These are phyloP conservation scores for Ariopsis seemanni DNA, from an alignment of 2,113 vertebrate species.

Conservation along the genomic window DNA sequence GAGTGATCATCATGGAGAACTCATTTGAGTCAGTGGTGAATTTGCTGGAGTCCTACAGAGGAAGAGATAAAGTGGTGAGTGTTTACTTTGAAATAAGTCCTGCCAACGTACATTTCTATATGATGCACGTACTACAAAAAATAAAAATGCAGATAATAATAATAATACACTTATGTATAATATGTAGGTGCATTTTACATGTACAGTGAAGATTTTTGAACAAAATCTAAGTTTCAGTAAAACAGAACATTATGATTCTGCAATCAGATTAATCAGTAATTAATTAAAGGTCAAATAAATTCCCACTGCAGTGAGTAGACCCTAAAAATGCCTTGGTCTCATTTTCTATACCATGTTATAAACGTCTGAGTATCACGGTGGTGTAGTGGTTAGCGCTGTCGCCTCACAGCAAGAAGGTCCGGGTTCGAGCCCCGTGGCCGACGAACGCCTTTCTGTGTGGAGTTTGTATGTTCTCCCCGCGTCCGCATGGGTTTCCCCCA, in stretches of 20 bases:
- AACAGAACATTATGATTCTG: not conserved
- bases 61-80: slow-evolving; percentile 89
- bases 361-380: too few relatives aligned
- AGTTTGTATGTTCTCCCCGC: too few relatives aligned
- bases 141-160: not conserved
- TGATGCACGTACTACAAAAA: not conserved
- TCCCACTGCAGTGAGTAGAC: too few relatives aligned
- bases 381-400: too few relatives aligned
- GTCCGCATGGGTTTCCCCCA: too few relatives aligned
- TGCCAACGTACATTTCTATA: not conserved
- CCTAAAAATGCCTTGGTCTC: too few relatives aligned
- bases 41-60: slow-evolving; percentile 83
- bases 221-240: not conserved
- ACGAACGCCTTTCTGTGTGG: too few relatives aligned
- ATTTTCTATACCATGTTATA: too few relatives aligned
- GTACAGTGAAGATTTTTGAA: not conserved
- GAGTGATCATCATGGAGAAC: slow-evolving; percentile 68
- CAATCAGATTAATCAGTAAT: not conserved
- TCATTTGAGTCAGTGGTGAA: slow-evolving; percentile 68
- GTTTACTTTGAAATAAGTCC: not conserved
- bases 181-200: not conserved
- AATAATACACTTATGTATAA: not conserved
- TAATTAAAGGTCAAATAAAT: not conserved
- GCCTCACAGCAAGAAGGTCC: too few relatives aligned
- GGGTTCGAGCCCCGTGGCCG: too few relatives aligned